Evolutionary conservation across 2,797 vertebrate species (phyloP).

Genomic region (Sternotherus odoratus): DNA sequence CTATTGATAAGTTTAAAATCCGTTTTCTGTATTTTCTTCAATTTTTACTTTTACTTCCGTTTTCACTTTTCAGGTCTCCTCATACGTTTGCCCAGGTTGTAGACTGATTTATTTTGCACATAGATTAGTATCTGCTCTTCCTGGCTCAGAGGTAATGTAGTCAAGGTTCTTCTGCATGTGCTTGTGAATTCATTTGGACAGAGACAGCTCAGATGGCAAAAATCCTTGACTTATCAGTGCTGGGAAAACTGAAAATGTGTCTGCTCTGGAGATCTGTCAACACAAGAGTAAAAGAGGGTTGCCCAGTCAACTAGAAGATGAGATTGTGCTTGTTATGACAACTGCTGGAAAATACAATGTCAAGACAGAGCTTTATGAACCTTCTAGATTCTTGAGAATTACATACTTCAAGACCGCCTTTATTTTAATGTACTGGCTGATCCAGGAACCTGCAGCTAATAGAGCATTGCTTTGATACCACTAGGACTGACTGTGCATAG

Average conservation of each 20-base stretch:
- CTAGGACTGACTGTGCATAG: background rate
- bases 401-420: background rate
- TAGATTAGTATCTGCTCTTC: background rate
- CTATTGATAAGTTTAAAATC: background rate
- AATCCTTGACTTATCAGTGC: constrained; percentile 29
- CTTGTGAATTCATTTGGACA: background rate
- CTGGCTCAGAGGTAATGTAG: background rate
- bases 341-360: constrained; percentile 40
- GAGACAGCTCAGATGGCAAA: constrained; percentile 54
- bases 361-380: constrained; percentile 57
- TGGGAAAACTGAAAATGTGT: constrained; percentile 50
- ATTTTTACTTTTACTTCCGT: background rate
- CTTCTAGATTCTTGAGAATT: constrained; percentile 14
- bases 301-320: constrained; percentile 59
- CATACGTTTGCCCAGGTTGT: background rate
- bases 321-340: constrained; percentile 50
- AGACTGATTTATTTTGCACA: background rate
- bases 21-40: background rate
- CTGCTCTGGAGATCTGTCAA: constrained; percentile 39
- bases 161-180: background rate
- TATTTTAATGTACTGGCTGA: constrained; percentile 13
- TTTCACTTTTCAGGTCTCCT: background rate
- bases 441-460: background rate
- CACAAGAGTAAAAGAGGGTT: constrained; percentile 29
- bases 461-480: background rate